Base-by-base conservation (phyloP, 2,888 invertebrate species). In the Drosophila tanythrix region DNA sequence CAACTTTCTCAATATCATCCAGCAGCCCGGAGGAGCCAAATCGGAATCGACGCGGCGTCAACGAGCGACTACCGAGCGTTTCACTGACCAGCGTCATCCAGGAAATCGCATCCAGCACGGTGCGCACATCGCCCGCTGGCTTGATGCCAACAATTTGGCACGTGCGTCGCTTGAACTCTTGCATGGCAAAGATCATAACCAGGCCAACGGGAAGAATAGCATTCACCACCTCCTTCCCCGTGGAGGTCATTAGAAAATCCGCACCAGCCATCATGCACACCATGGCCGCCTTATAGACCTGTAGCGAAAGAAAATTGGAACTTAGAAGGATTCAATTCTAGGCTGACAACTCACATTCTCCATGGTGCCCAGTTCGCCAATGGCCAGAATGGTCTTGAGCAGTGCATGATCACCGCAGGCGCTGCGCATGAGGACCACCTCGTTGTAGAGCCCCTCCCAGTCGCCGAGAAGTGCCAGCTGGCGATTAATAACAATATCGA, bases 191-290 rank as follows among this genome's bases (percentile, higher is more conserved):
- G 81, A 97, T 97, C 99, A 99, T 99, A 1, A 99, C 96, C 61
- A 98, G 94, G 0, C 98, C 99, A 43, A 97, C 96, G 11, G 97
- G 96, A 21, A 99, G 93, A 0, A 97, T 99, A 0, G 99, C 99
- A 94, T 99, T 99, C 0, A 98, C 96, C 2, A 95, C 92, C 93
- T 99, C 99, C 93, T 99, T 99, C 53, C 97, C 99, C 0, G 99
- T 99, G 0, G 99, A 99, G 5, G 99, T 99, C 94, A 99, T 99
- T 68, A 99, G 98, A 91, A 99, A 99, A 93, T 99, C 98, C 10
- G 98, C 96, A 18, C 99, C 99, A 70, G 99, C 99, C 95, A 97
- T 95, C 98, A 99, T 99, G 29, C 98, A 97, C 48, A 97, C 95
- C 94, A 98, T 95, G 29, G 98, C 96, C 0, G 97, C 96, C 92